Evolutionary conservation across 2,888 invertebrate genomes (phyloP).

Genomic region (Dusona sp.): DNA sequence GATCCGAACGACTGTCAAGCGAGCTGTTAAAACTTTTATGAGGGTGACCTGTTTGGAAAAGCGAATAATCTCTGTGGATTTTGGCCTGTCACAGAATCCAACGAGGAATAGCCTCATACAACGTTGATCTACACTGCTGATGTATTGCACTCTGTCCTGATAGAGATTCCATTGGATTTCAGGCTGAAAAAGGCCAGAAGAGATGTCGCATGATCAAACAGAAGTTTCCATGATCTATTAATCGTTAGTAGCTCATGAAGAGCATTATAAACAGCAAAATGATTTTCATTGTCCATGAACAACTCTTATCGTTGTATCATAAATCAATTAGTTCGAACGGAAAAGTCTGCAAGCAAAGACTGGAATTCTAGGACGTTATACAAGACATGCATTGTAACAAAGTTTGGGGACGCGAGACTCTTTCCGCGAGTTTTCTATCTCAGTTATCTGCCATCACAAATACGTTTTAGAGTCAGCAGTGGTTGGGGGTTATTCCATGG

Average conservation of each 20-base stretch:
- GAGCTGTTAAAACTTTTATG: slow-evolving; percentile 62
- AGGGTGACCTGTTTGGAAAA: slow-evolving; percentile 44
- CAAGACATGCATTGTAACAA: not conserved
- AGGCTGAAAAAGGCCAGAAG: not conserved
- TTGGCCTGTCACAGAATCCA: slow-evolving; percentile 11
- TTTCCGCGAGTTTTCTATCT: not conserved
- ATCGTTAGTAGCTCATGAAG: not conserved
- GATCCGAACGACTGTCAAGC: slow-evolving; percentile 51
- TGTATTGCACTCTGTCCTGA: slow-evolving; percentile 10
- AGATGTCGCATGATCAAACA: not conserved
- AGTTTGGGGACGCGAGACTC: not conserved
- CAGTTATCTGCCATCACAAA: slow-evolving; percentile 26
- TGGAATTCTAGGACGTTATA: not conserved
- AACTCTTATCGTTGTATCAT: not conserved
- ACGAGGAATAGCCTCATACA: slow-evolving; percentile 18
- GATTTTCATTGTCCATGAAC: not conserved
- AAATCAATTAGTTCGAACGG: not conserved
- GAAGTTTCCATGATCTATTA: not conserved
- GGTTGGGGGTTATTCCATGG: slow-evolving; percentile 22
- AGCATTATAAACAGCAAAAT: not conserved
- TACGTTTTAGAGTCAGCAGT: slow-evolving; percentile 33
- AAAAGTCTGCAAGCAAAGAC: not conserved
- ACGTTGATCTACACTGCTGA: slow-evolving; percentile 6
- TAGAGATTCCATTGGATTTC: not conserved
- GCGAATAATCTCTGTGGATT: slow-evolving; percentile 33